phyloP scores from a whole-genome alignment of 53 echinoderm and acorn worm genomes.

The Actinopyga echinites region DNA sequence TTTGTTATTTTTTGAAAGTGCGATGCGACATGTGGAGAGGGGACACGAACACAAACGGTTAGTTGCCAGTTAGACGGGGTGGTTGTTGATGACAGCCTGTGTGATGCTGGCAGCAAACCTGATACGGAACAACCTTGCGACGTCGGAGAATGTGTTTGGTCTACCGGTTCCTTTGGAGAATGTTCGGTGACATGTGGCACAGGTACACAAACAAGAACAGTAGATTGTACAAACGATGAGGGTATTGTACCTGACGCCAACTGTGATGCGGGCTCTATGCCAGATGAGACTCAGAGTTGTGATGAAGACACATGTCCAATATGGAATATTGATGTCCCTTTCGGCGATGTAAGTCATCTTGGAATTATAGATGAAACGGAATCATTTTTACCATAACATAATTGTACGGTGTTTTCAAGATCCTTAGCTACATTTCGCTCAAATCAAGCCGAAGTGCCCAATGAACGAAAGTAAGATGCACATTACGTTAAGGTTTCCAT shows the following conservation, averaged over 20 bases:
- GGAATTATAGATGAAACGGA: too few relatives aligned
- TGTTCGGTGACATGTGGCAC: background rate
- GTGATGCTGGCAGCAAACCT: background rate
- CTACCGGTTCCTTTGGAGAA: background rate
- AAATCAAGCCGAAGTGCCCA: too few relatives aligned
- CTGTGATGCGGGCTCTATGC: background rate
- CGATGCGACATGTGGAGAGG: background rate
- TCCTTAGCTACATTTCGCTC: too few relatives aligned
- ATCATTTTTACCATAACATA: too few relatives aligned
- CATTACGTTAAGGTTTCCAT: too few relatives aligned
- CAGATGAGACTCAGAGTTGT: background rate
- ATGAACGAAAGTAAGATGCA: too few relatives aligned
- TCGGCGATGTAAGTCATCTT: slow-evolving; percentile 17
- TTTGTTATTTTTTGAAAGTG: too few relatives aligned
- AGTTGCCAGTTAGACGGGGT: background rate
- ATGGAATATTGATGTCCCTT: background rate
- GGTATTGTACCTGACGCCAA: background rate
- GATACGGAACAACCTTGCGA: background rate
- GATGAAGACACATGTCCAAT: background rate
- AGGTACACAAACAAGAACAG: slow-evolving; percentile 13
- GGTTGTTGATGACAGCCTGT: background rate
- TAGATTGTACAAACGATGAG: background rate
- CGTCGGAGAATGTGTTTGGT: background rate
- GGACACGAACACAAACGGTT: background rate
- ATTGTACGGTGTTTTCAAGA: too few relatives aligned